A percentile compares a stretch with the other conserved stretches of the same genome.
Evolutionary conservation across 1,140 invertebrate species (phyloP).

Genomic region (Ditylenchus dipsaci): DNA sequence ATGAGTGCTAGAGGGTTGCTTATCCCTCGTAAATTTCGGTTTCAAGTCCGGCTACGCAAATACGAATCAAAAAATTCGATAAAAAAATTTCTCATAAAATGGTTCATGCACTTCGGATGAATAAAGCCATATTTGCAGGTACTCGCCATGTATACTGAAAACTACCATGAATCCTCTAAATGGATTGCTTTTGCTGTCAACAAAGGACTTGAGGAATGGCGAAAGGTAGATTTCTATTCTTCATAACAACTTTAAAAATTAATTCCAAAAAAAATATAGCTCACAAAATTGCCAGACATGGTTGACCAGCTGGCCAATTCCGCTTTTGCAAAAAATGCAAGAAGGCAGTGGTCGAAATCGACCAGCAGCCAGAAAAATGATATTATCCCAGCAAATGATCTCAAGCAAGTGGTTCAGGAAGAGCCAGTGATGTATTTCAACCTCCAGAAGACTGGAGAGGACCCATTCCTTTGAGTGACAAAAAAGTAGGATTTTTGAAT

Average conservation of each 20-base stretch:
- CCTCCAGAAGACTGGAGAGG: background rate
- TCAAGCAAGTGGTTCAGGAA: background rate
- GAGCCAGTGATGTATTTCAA: background rate
- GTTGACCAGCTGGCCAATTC: background rate
- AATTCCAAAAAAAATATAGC: background rate
- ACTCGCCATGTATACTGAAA: background rate
- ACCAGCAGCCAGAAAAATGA: background rate
- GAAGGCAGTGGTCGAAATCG: background rate
- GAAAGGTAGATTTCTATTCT: background rate
- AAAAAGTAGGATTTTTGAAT: background rate
- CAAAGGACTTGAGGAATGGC: background rate
- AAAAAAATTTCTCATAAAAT: too few relatives aligned
- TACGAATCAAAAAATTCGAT: too few relatives aligned
- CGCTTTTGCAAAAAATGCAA: background rate
- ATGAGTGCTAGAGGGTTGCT: too few relatives aligned
- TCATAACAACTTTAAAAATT: background rate
- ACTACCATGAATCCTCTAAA: background rate
- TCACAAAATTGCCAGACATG: background rate
- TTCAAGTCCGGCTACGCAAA: too few relatives aligned
- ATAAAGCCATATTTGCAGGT: background rate
- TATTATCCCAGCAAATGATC: background rate
- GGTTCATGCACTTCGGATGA: background rate
- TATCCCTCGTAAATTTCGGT: too few relatives aligned
- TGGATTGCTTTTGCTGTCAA: background rate
- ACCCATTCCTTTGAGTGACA: background rate